Base-by-base conservation (phyloP, 2,888 invertebrate species). In the Acleris cristana region DNA sequence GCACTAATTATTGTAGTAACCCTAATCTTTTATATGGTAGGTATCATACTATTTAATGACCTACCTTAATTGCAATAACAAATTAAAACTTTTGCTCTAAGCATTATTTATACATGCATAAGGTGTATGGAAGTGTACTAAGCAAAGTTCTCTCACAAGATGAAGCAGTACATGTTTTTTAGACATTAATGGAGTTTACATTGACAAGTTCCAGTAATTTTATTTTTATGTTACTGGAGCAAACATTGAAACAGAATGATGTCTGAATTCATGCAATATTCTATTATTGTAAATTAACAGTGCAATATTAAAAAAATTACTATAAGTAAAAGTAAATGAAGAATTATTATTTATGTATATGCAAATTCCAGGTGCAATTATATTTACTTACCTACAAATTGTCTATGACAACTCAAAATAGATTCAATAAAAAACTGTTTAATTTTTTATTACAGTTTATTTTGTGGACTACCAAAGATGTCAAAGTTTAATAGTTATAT, bases 241-340 rank as follows among this genome's bases (percentile, higher is more conserved):
- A 60, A 53, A 60, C 64, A 57, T 59, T 62, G 59, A 69, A 74
- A 73, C 73, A 74, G 59, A 71, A 73, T 70, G 69, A 67, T 70
- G 48, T 66, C 72, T 69, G 72, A 71, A 70, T 65, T 72, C 82
- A 76, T 79, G 85, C 82, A 86, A 85, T 84, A 83, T 80, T 74
- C 73, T 78, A 75, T 79, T 78, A 79, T 76, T 77, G 75, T 81
- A 80, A 79, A 82, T 83, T 82, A 80, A 84, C 91, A 87, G 91
- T 91, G 91, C 91, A 91, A 91, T 91, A 91, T 87, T 81, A 85
- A 86, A 85, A 77, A 81, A 82, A 88, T 91, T 90, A 89, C 90
- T 91, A 74, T 89, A 89, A 91, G 90, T 90, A 87, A 91, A 89
- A 86, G 78, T 73, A 74, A 68, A 75, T 73, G 62, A 73, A 72